A percentile compares a stretch with the other conserved stretches of the same genome.
Conservation (phyloP, 2,888 invertebrate genomes). For the Halictus quadricinctus region DNA sequence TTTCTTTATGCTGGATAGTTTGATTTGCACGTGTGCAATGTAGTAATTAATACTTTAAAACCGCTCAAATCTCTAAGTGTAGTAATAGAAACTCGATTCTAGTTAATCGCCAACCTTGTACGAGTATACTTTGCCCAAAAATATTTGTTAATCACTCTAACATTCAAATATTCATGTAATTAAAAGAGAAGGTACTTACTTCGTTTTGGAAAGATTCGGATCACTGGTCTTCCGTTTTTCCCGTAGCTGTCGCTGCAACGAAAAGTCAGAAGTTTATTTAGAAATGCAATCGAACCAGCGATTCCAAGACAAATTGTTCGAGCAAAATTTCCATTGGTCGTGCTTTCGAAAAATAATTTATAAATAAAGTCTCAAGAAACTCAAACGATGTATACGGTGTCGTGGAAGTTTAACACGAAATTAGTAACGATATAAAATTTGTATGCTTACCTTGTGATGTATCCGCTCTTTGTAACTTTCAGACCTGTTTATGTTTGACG, state of each 20-base stretch:
- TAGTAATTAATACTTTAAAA: neutral
- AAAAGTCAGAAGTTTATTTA: conserved; percentile 37
- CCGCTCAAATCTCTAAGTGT: neutral
- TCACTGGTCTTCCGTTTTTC: conserved; percentile 91
- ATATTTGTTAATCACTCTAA: neutral
- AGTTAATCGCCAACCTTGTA: neutral
- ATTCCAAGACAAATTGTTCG: neutral
- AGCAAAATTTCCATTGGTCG: neutral
- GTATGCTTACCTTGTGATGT: conserved; percentile 82
- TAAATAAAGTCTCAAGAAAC: conserved; percentile 3
- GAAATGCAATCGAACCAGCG: neutral
- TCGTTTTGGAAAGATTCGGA: conserved; percentile 89
- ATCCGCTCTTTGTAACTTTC: conserved; percentile 89
- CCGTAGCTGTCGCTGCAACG: conserved; percentile 86
- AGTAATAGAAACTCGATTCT: neutral
- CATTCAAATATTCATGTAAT: neutral
- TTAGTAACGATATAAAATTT: neutral
- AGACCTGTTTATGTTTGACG: conserved; percentile 85
- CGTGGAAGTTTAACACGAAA: neutral
- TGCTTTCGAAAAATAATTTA: conserved; percentile 23
- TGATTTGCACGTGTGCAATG: neutral
- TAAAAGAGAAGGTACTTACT: conserved; percentile 83
- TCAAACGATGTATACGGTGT: neutral
- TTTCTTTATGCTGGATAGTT: neutral
- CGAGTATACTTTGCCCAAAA: neutral